Conservation (phyloP, 1,140 invertebrate genomes). For the Sinella curviseta region DNA sequence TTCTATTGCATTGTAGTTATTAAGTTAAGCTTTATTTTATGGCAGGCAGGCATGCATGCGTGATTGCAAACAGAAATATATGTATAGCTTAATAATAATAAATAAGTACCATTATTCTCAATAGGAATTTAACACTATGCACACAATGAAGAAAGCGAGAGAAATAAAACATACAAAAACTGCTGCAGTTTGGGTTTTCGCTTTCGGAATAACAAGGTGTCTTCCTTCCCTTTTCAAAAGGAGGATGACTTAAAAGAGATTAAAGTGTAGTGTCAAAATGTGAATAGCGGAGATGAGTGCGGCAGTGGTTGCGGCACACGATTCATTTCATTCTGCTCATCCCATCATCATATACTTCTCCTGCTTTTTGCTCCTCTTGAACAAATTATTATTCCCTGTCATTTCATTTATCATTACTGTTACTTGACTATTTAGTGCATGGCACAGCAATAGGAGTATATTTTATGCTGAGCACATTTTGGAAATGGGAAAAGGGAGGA, state of each 20-base stretch:
- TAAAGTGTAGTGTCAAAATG: not conserved
- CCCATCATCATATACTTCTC: not conserved
- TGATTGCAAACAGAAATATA: not conserved
- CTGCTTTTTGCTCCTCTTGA: not conserved
- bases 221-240: not conserved
- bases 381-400: constrained; percentile 13
- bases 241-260: constrained; percentile 9
- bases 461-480: too few species aligned
- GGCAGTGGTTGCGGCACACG: not conserved
- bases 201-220: not conserved
- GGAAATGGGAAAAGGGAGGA: not conserved
- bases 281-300: not conserved
- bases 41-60: not conserved
- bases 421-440: too few species aligned
- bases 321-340: not conserved
- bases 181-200: not conserved
- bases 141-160: not conserved
- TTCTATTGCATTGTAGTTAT: too few species aligned
- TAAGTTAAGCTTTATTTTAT: constrained; percentile 10
- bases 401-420: not conserved
- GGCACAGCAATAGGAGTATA: too few species aligned
- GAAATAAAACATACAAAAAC: not conserved
- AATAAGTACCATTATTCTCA: not conserved
- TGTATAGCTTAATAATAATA: not conserved
- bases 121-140: not conserved